phyloP scores from a whole-genome alignment of 2,113 vertebrate genomes.

The Steatornis caripensis region DNA sequence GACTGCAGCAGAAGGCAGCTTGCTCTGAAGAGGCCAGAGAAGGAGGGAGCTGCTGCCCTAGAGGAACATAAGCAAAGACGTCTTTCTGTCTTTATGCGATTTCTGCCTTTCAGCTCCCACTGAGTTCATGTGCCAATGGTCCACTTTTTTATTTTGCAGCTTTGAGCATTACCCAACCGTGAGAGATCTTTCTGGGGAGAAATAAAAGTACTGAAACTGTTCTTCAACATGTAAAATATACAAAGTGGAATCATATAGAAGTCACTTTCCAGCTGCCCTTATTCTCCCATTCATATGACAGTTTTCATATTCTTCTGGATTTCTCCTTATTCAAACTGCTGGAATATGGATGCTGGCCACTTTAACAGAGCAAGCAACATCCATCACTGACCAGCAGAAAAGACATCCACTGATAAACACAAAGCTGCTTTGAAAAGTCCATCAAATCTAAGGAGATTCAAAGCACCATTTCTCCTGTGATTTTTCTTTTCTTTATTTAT shows the following conservation, averaged over 20 bases:
- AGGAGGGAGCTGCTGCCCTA: background rate
- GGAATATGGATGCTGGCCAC: background rate
- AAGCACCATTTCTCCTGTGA: background rate
- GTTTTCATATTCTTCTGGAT: background rate
- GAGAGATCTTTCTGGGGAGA: background rate
- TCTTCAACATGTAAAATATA: background rate
- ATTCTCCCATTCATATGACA: background rate
- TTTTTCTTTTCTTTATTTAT: background rate
- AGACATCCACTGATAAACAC: background rate
- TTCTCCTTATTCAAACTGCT: background rate
- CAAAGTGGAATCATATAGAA: background rate
- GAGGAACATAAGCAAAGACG: background rate
- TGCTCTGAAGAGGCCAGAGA: background rate
- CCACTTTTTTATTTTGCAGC: background rate
- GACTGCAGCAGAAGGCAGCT: background rate
- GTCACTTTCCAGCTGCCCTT: constrained; percentile 13
- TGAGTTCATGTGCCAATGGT: background rate
- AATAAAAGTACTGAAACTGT: background rate
- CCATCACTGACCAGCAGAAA: background rate
- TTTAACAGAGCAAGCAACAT: background rate
- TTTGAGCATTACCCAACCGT: background rate
- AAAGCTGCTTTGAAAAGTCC: background rate
- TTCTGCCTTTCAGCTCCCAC: background rate
- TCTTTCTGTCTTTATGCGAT: background rate
- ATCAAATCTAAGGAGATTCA: background rate